These are phyloP conservation scores for Thumatha senex DNA, from an alignment of 2,888 invertebrate species.

Conservation along the genomic window DNA sequence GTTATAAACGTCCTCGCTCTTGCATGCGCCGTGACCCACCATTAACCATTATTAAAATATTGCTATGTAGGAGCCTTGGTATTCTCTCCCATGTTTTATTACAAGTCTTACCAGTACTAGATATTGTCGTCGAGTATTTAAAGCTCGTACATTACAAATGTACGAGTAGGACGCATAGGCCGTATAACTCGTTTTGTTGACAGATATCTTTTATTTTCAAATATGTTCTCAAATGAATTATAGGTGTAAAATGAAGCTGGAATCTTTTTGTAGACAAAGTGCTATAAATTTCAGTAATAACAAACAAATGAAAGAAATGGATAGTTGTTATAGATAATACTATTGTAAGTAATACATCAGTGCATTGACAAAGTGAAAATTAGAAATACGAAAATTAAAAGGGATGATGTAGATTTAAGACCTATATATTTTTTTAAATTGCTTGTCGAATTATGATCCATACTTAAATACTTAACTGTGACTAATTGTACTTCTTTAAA, in stretches of 20 bases:
- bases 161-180: constrained; percentile 66
- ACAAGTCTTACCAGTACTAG: constrained; percentile 61
- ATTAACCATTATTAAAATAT: constrained; percentile 83
- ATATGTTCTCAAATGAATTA: constrained; percentile 67
- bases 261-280: constrained; percentile 59
- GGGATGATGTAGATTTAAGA: not conserved
- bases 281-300: constrained; percentile 70
- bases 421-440: too few species aligned
- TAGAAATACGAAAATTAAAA: constrained; percentile 3
- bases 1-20: constrained; percentile 77
- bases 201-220: constrained; percentile 61
- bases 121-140: constrained; percentile 79
- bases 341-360: constrained; percentile 41
- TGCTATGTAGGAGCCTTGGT: constrained; percentile 73
- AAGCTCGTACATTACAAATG: constrained; percentile 75
- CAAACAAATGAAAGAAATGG: constrained; percentile 52
- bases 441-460: too few species aligned
- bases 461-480: too few species aligned
- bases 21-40: constrained; percentile 72
- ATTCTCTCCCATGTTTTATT: constrained; percentile 80
- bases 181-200: constrained; percentile 52
- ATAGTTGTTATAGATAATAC: constrained; percentile 53
- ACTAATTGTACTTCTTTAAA: too few species aligned
- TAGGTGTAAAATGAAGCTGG: constrained; percentile 69
- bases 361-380: constrained; percentile 17